Conservation (phyloP, 2,888 invertebrate genomes). For the Heteropelma amictum region DNA sequence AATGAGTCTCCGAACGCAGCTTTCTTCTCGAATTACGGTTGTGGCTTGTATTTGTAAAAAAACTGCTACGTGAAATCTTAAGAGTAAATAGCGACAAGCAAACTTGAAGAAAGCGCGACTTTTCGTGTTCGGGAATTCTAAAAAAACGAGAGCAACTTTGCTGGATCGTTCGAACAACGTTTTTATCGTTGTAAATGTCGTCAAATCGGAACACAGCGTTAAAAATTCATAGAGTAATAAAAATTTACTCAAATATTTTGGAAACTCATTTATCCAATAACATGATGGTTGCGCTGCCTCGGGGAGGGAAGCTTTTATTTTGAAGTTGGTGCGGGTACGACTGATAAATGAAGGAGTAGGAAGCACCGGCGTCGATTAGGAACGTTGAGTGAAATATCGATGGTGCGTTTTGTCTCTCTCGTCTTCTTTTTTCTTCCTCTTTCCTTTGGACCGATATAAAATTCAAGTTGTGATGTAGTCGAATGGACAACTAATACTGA, state of each 20-base stretch:
- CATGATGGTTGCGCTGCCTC: not conserved
- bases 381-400: constrained; percentile 20
- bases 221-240: not conserved
- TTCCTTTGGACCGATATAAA: constrained; percentile 21
- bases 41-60: too few species aligned
- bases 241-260: constrained; percentile 7
- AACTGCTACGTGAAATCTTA: too few species aligned
- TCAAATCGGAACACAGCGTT: not conserved
- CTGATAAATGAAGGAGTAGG: constrained; percentile 36
- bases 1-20: too few species aligned
- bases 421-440: constrained; percentile 30
- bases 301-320: constrained; percentile 16
- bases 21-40: too few species aligned
- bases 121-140: too few species aligned
- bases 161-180: too few species aligned
- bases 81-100: too few species aligned
- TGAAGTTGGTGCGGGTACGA: constrained; percentile 25
- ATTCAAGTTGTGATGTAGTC: constrained; percentile 32
- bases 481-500: constrained; percentile 50
- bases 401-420: not conserved
- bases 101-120: too few species aligned
- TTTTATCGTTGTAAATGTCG: too few species aligned
- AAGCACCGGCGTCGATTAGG: constrained; percentile 37
- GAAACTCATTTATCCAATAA: not conserved
- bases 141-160: too few species aligned